phyloP scores from a whole-genome alignment of 2,113 vertebrate species.

The Brachyhypopomus occidentalis region DNA sequence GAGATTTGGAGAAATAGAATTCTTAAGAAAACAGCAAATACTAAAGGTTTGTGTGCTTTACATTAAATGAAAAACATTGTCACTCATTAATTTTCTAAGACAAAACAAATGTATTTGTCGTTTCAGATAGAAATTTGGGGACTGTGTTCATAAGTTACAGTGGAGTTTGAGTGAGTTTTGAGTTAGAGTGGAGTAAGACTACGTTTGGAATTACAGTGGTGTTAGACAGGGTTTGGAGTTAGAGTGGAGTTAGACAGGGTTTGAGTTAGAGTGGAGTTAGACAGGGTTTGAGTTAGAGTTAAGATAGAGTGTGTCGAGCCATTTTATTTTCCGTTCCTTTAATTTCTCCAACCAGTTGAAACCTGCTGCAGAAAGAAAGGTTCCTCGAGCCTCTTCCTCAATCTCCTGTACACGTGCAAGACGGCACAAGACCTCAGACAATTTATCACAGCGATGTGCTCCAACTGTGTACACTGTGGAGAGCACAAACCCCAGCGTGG shows the following conservation, averaged over 20 bases:
- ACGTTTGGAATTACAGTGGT: neutral
- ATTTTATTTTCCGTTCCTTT: constrained; percentile 71
- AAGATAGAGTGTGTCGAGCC: constrained; percentile 24
- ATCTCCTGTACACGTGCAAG: constrained; percentile 55
- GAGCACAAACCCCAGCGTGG: constrained; percentile 10
- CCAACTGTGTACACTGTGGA: constrained; percentile 47
- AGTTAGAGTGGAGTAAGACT: too few species aligned
- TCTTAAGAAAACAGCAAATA: too few species aligned
- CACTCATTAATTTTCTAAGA: too few species aligned
- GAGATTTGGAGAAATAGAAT: too few species aligned
- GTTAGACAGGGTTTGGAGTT: constrained; percentile 12
- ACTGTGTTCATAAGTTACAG: too few species aligned
- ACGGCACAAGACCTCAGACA: constrained; percentile 62
- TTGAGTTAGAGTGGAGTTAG: neutral
- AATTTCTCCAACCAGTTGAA: constrained; percentile 76
- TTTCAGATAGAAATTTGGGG: too few species aligned
- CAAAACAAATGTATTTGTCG: too few species aligned
- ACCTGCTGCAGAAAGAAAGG: constrained; percentile 75
- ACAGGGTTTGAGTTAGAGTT: neutral
- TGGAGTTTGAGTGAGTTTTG: too few species aligned
- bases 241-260: neutral
- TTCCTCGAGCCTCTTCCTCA: constrained; percentile 54
- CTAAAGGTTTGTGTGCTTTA: too few species aligned
- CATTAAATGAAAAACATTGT: too few species aligned
- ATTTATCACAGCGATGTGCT: constrained; percentile 52